A percentile compares a stretch with the other conserved stretches of the same genome.
These are phyloP conservation scores for Drosophila kuntzei DNA, from an alignment of 2,888 invertebrate species.

Conservation along the genomic window DNA sequence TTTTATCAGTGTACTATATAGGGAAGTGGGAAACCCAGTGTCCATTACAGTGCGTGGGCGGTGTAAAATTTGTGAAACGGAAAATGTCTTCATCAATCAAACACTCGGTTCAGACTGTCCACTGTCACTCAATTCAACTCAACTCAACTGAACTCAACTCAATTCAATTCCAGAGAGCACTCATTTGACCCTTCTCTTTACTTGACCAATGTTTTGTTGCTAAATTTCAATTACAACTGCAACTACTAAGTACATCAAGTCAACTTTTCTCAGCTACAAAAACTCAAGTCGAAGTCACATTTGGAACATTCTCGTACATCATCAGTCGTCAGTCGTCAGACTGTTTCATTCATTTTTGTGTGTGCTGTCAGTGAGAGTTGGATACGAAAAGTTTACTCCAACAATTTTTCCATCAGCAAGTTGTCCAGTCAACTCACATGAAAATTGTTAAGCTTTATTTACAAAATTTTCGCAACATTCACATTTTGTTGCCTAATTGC, in stretches of 20 bases:
- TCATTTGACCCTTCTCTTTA: slow-evolving; percentile 11
- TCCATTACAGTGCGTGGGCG: slow-evolving; percentile 46
- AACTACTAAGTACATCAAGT: slow-evolving; percentile 76
- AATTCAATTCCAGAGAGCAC: slow-evolving; percentile 44
- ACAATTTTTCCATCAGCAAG: slow-evolving; percentile 15
- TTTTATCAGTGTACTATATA: slow-evolving; percentile 13
- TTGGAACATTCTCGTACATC: slow-evolving; percentile 21
- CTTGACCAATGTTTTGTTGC: slow-evolving; percentile 61
- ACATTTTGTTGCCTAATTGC: slow-evolving; percentile 46
- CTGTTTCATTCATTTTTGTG: slow-evolving; percentile 28
- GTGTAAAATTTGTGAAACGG: slow-evolving; percentile 66
- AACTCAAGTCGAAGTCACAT: slow-evolving; percentile 15
- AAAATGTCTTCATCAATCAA: slow-evolving; percentile 82
- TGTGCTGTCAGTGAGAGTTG: slow-evolving; percentile 36
- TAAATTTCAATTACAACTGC: slow-evolving; percentile 78
- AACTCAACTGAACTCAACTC: slow-evolving; percentile 54
- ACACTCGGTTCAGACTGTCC: slow-evolving; percentile 42
- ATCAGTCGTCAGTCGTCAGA: slow-evolving; percentile 38
- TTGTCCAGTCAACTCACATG: slow-evolving; percentile 8
- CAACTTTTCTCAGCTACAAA: slow-evolving; percentile 52
- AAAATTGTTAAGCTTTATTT: slow-evolving; percentile 35
- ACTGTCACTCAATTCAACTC: slow-evolving; percentile 58
- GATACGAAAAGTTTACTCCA: slow-evolving; percentile 24
- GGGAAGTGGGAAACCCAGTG: slow-evolving; percentile 12
- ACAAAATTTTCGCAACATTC: slow-evolving; percentile 24